A percentile compares a stretch with the other conserved stretches of the same genome.
These are phyloP conservation scores for Lasioglossum morio DNA, from an alignment of 2,888 invertebrate genomes.

Conservation along the genomic window DNA sequence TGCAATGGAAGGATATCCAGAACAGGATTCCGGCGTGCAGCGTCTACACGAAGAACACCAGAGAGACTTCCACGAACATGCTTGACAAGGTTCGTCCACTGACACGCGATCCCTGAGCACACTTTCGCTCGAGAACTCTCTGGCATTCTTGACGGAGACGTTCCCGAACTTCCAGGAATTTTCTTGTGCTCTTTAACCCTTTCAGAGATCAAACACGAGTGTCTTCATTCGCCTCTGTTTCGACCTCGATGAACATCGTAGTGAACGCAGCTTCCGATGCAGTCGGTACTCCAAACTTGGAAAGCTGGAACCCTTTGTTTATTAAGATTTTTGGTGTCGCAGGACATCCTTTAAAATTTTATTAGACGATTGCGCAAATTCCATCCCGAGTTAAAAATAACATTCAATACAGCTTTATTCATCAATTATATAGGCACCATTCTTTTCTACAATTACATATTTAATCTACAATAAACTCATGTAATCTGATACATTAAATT, in stretches of 20 bases:
- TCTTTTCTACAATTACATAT: too few relatives aligned
- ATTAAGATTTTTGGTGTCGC: too few relatives aligned
- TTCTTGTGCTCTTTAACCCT: neutral
- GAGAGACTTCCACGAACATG: slow-evolving; percentile 66
- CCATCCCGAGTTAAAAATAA: too few relatives aligned
- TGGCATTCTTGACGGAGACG: neutral
- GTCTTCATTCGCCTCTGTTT: neutral
- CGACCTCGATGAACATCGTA: neutral
- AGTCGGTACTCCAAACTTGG: neutral
- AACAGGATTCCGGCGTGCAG: slow-evolving; percentile 16
- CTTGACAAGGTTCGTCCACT: slow-evolving; percentile 69
- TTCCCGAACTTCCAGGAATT: neutral
- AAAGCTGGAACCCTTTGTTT: neutral
- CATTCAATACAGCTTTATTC: too few relatives aligned
- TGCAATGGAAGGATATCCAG: neutral
- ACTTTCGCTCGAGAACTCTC: slow-evolving; percentile 12
- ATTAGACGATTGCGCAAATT: too few relatives aligned
- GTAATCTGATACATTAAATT: too few relatives aligned
- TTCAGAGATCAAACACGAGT: neutral
- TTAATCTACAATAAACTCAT: too few relatives aligned
- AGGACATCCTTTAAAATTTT: too few relatives aligned
- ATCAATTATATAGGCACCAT: too few relatives aligned
- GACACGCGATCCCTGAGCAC: slow-evolving; percentile 3
- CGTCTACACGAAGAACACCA: slow-evolving; percentile 55
- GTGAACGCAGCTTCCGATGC: too few relatives aligned